Evolutionary conservation across 2,888 invertebrate species (phyloP), one percentile per base, ranked within the genome.

Genomic region (Matsumyia berberina): DNA sequence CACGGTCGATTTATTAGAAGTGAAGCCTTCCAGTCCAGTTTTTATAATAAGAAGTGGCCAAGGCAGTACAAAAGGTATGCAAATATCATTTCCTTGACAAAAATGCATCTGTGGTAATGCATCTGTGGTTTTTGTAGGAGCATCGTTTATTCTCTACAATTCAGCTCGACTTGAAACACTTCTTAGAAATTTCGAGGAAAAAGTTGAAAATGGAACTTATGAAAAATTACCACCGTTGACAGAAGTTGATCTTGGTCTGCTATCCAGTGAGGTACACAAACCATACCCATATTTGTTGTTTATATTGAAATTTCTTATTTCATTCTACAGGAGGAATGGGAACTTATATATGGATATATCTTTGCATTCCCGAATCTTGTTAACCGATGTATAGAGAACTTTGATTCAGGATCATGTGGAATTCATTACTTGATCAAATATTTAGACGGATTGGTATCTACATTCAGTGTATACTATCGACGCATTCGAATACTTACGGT

Each of bases 101-200:
- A n/a, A 12, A 19, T 24, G 24, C 24, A 24, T 24, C 24, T 24
- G 24, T 24, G 4, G 19, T 46, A 12, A 19, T 24, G 24, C 24
- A 24, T 24, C 24, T 24, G 24, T 24, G 4, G 19, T 17, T 46
- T 31, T 90, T 78, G 7, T n/a, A 96, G 96, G 95, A 64, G 95
- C 95, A 37, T 92, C 95, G 29, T 96, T 96, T 90, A 93, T 96
- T 74, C 92, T 96, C 31, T 96, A 97, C 90, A 97, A 97, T 89
- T 94, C 94, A 89, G 96, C 95, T 0, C 93, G 96, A 86, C 89
- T 96, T 62, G 93, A 94, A 87, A 93, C 94, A 0, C 93, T 96
- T 64, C 92, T 95, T 74, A 93, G 93, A 87, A 94, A 94, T 81
- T 96, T 94, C 89, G 91, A 94, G 83, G 92, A 93, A 7, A 93